Base-by-base conservation (phyloP, 2,113 vertebrate genomes). In the Eubucco bourcierii region DNA sequence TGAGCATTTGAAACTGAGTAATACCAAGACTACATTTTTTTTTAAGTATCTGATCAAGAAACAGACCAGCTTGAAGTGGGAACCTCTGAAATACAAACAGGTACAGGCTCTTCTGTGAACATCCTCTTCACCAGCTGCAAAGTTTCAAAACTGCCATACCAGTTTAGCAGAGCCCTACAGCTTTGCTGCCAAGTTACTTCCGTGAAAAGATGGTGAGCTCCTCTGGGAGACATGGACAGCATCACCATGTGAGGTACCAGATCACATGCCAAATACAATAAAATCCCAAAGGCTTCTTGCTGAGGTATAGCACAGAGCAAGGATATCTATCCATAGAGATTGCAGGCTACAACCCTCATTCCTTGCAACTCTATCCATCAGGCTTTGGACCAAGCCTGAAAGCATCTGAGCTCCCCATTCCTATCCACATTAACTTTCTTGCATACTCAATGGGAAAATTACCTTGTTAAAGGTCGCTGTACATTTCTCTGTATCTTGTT, bases 121-220 rank as follows among this genome's bases (percentile, higher is more conserved):
- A 72, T 75, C 64, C 86, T 89, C 53, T 55, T 82, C 65, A 83
- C 19, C 33, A 85, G 70, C 56, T 94, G 64, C 75, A 80, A 93
- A 97, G 76, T 79, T 91, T 84, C 83, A 88, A 68, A 95, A 61
- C 41, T 80, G 64, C 47, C 25, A 12, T 21, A 41, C 21, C 24
- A 52, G 31, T 58, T 80, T 85, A 56, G 41, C 77, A 70, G 59
- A 53, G 65, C 29, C 46, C 71, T 77, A 73, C 20, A 55, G 17
- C 13, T 11, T 47, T 4, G 7, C n/a, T 33, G 29, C 25, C 66
- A 29, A 78, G 29, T 23, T 24, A 59, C 29, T 80, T 76, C 46
- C 41, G 67, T 34, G 21, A 55, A 71, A 82, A 78, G 3, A 56
- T 21, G 9, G 5, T 58, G 37, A 68, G 12, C 11, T 68, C 7